Evolutionary conservation across 2,113 vertebrate species (phyloP).

Genomic region (Calidris pugnax): DNA sequence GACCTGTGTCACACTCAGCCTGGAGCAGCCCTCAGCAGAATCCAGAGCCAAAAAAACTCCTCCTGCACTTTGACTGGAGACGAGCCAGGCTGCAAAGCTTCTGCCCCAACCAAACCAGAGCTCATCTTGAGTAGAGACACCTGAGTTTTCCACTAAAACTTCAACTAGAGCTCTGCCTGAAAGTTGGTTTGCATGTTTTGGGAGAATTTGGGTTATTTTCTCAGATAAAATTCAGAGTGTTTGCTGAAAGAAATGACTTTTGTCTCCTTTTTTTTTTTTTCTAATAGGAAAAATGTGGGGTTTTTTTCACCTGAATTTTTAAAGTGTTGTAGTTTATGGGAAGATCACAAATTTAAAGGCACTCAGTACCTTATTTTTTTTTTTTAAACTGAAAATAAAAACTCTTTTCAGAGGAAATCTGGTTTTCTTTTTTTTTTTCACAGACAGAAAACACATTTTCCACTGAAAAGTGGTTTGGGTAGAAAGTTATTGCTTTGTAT

Average conservation of each 20-base stretch:
- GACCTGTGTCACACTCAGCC: background rate
- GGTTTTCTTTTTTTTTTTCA: background rate
- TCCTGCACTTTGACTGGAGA: background rate
- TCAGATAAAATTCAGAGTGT: background rate
- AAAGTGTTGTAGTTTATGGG: background rate
- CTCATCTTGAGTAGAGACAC: background rate
- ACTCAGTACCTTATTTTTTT: background rate
- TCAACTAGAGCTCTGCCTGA: background rate
- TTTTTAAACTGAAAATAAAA: background rate
- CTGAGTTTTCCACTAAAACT: background rate
- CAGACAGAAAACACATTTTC: background rate
- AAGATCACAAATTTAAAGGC: background rate
- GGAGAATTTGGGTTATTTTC: background rate
- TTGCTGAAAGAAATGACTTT: background rate
- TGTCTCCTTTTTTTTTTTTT: background rate
- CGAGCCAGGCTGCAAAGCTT: background rate
- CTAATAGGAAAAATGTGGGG: background rate
- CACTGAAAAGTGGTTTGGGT: background rate
- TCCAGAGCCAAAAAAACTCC: background rate
- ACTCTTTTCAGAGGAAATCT: background rate
- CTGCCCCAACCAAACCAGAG: background rate
- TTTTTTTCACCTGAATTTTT: background rate
- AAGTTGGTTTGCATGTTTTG: background rate
- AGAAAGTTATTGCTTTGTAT: background rate
- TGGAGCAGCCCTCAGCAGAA: background rate